A percentile compares a stretch with the other conserved stretches of the same genome.
Evolutionary conservation across 2,888 invertebrate species (phyloP).

Genomic region (Orthosia incerta): DNA sequence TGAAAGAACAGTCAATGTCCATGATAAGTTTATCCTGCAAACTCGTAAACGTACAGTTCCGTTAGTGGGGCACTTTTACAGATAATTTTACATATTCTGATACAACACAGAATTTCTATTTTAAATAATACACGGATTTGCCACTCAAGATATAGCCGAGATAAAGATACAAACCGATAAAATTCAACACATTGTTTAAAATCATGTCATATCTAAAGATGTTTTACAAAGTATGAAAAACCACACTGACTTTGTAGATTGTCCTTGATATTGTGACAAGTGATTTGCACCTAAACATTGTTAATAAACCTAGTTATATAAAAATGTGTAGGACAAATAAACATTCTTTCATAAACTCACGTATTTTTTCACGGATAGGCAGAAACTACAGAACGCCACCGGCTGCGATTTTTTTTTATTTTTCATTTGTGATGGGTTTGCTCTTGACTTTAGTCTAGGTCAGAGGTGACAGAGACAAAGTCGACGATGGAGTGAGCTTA

Average conservation of each 20-base stretch:
- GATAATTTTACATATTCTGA: not conserved
- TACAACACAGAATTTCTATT: not conserved
- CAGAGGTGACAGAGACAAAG: too few relatives aligned
- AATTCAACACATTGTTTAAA: not conserved
- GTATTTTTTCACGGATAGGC: too few relatives aligned
- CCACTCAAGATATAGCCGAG: not conserved
- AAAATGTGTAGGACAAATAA: too few relatives aligned
- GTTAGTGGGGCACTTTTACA: not conserved
- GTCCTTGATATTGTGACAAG: not conserved
- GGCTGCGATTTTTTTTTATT: too few relatives aligned
- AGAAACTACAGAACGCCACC: too few relatives aligned
- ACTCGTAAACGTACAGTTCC: not conserved
- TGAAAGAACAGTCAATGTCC: too few relatives aligned
- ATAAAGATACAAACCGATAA: not conserved
- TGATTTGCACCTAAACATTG: not conserved
- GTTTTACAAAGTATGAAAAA: constrained; percentile 6
- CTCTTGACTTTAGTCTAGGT: too few relatives aligned
- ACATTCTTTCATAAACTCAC: too few relatives aligned
- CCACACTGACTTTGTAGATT: not conserved
- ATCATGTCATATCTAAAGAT: not conserved
- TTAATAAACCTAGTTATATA: not conserved
- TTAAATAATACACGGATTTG: not conserved
- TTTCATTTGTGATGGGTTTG: too few relatives aligned
- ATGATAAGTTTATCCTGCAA: not conserved
- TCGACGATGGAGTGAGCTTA: too few relatives aligned